A percentile compares a stretch with the other conserved stretches of the same genome.
Conservation (phyloP, 2,113 vertebrate species). For the Drymodes brunneopygia region DNA sequence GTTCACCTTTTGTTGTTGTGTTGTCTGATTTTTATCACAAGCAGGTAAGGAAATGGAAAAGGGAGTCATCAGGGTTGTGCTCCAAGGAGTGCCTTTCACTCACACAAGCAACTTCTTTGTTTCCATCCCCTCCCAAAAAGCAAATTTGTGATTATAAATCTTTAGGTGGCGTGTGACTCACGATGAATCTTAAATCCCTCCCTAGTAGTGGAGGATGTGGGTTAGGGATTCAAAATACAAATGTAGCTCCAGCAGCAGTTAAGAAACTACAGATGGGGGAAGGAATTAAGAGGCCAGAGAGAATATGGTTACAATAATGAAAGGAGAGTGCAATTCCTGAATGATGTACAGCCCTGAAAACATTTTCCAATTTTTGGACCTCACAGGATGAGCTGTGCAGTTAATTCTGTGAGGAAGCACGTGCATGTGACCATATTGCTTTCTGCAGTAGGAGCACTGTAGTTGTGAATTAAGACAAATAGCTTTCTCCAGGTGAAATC, state of each 20-base stretch:
- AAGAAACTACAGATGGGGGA: constrained; percentile 1
- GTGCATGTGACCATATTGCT: not conserved
- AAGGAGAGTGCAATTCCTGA: not conserved
- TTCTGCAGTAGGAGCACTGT: not conserved
- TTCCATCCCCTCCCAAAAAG: not conserved
- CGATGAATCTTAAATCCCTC: not conserved
- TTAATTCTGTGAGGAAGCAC: not conserved
- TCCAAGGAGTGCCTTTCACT: not conserved
- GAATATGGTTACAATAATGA: not conserved
- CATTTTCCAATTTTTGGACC: not conserved
- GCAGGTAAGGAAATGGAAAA: not conserved
- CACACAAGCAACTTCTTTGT: not conserved
- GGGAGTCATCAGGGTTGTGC: not conserved
- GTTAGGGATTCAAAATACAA: constrained; percentile 31
- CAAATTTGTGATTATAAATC: not conserved
- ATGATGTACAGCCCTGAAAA: not conserved
- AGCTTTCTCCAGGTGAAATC: not conserved
- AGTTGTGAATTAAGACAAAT: not conserved
- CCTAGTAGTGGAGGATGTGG: constrained; percentile 36
- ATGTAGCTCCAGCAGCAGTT: not conserved
- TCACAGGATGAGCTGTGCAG: constrained; percentile 13
- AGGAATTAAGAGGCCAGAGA: not conserved
- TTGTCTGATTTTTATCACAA: not conserved
- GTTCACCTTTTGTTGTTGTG: not conserved
- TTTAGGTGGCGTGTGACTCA: not conserved